Base-by-base conservation (phyloP, 1,140 invertebrate genomes). In the Probaryconus sp. region DNA sequence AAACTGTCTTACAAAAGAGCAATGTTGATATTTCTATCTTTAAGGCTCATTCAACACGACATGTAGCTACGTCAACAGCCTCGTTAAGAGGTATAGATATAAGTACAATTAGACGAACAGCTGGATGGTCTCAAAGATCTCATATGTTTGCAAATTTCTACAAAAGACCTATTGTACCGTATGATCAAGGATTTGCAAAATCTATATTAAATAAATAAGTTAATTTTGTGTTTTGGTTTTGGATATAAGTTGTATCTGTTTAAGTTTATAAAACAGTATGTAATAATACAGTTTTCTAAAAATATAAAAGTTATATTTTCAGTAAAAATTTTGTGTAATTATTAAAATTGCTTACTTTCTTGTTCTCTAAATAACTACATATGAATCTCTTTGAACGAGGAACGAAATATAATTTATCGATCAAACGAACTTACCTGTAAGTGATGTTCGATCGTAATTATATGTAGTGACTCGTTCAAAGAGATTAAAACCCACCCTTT, bases 81-180 rank as follows among this genome's bases (percentile, higher is more conserved):
- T 20, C 6, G 1, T 3, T 2, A 0, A 17, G 35, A 17, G 63
- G 50, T 1, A 16, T 45, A 11, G 40, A 55, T 28, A 26, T 50
- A 13, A 18, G 28, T 11, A 24, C 20, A 5, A 72, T 72, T 21
- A 21, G 35, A 11, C 20, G 10, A 1, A 38, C 69, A 9, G 69
- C 69, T 3, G 35, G 30, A 0, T 72, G 58, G 45, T 33, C 60
- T 5, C 35, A 64, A 13, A 37, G 11, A 0, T 64, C 56, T 9
- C 16, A 53, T 16, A 33, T 26, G 2, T 64, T 72, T 31, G 51
- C 58, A 1, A 17, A 17, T 10, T 28, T 58, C 28, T 64, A 64
- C n/a, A 16, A 58, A 31, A 5, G 20, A 7, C 13, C 33, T 35
- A n/a, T 20, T 18, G 26, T 65, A 88, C 90, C 1, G 3, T n/a